Evolutionary conservation across 2,797 vertebrate genomes (phyloP), one percentile per base, ranked within the genome.

Genomic region (Echeneis naucrates): DNA sequence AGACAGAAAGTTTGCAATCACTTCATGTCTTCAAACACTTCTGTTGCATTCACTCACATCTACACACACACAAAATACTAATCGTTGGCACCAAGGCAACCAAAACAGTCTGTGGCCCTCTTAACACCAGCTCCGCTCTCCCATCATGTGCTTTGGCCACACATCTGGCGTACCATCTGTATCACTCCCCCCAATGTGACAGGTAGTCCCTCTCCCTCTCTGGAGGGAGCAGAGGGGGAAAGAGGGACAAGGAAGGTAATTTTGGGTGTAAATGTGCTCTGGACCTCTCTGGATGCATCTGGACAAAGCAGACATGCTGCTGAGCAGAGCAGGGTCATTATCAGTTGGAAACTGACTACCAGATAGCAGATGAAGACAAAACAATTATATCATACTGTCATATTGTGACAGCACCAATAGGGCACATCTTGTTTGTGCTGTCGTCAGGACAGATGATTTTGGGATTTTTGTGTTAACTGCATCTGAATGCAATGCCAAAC

Each of bases 91-190:
- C 68, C 58, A 51, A 71, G 54, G 83, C 80, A 75, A 53, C 62
- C 47, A 54, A 58, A 63, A 73, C 78, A 68, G 74, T 73, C 82
- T 53, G 74, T 68, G 83, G 88, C 78, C 84, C 82, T 85, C 83
- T 83, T 84, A 87, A 87, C 88, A 89, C 88, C 85, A 80, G 76
- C 81, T 75, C 83, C 80, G 27, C 84, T 81, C 86, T 85, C 76
- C 80, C 77, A 78, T 93, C 93, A 93, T 88, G 80, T 88, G 91
- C 81, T 89, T 53, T 70, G 88, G 90, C 92, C 93, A 90, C 94
- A 94, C 94, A 95, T 94, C 94, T 95, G 94, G 89, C 78, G 80
- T 38, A 73, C 94, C 94, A 95, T 94, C 94, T 95, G 94, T 81
- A 92, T 86, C 86, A 53, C 83, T 83, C 83, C 89, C 92, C 92